A percentile compares a stretch with the other conserved stretches of the same genome.
Conservation (phyloP, 2,113 vertebrate genomes). For the Podilymbus podiceps region DNA sequence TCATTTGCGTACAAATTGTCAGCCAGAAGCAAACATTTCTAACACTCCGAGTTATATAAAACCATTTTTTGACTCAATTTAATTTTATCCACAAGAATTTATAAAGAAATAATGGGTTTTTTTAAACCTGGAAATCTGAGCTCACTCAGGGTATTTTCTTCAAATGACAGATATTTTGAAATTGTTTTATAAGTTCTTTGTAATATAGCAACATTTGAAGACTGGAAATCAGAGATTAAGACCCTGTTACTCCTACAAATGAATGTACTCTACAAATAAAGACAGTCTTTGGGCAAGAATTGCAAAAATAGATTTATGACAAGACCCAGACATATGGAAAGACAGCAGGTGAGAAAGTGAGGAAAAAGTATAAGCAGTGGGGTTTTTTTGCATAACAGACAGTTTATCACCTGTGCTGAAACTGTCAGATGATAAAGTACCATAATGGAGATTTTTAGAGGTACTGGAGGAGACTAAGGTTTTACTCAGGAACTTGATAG, state of each 20-base stretch:
- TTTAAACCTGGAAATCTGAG: neutral
- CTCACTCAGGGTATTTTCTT: neutral
- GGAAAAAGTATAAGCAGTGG: neutral
- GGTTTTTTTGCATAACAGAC: neutral
- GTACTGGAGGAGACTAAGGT: neutral
- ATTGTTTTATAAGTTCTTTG: neutral
- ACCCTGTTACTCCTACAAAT: neutral
- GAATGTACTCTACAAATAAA: neutral
- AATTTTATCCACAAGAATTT: neutral
- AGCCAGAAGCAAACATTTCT: slow-evolving; percentile 43
- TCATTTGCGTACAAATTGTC: slow-evolving; percentile 51
- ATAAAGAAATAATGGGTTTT: neutral
- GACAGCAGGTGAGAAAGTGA: neutral
- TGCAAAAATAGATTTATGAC: neutral
- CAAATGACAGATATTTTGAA: neutral
- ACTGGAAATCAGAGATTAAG: neutral
- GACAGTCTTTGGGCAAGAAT: neutral
- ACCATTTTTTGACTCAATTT: neutral
- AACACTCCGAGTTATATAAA: slow-evolving; percentile 24
- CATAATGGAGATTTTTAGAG: neutral
- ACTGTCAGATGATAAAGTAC: neutral
- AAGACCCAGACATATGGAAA: neutral
- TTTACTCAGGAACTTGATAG: neutral
- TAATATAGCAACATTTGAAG: neutral
- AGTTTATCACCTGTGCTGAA: neutral